phyloP scores from a whole-genome alignment of 2,113 vertebrate species.

The Gymnarchus niloticus region DNA sequence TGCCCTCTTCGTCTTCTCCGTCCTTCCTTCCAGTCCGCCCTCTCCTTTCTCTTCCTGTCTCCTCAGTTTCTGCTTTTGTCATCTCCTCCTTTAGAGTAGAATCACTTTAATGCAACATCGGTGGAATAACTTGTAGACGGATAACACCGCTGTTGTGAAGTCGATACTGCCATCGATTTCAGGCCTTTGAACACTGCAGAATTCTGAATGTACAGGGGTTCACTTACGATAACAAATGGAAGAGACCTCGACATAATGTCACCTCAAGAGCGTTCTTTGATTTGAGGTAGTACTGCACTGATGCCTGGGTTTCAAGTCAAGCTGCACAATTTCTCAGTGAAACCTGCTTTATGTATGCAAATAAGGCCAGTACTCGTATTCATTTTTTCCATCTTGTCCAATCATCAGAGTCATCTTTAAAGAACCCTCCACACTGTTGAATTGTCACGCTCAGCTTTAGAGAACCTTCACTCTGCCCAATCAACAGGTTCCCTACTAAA shows the following conservation, averaged over 20 bases:
- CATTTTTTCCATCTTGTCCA: not conserved
- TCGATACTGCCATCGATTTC: slow-evolving; percentile 49
- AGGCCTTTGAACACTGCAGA: not conserved
- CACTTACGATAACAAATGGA: slow-evolving; percentile 3
- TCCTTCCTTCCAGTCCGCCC: not conserved
- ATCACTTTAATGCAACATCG: not conserved
- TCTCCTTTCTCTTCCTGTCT: not conserved
- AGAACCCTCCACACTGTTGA: not conserved
- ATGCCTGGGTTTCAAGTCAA: not conserved
- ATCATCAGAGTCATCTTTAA: slow-evolving; percentile 5
- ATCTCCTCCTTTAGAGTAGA: not conserved
- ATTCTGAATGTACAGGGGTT: slow-evolving; percentile 43
- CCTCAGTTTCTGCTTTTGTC: not conserved
- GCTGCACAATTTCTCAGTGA: slow-evolving; percentile 10
- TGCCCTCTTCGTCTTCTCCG: not conserved
- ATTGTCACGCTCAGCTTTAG: not conserved
- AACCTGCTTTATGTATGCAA: slow-evolving; percentile 50
- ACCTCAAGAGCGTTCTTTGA: not conserved
- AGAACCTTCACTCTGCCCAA: not conserved
- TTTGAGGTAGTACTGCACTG: not conserved
- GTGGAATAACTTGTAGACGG: not conserved
- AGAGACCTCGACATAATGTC: not conserved
- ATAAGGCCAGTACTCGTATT: slow-evolving; percentile 24
- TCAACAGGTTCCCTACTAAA: slow-evolving; percentile 14
- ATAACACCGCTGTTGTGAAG: not conserved